Evolutionary conservation across 1,140 invertebrate genomes (phyloP).

Genomic region (Penaeus indicus): DNA sequence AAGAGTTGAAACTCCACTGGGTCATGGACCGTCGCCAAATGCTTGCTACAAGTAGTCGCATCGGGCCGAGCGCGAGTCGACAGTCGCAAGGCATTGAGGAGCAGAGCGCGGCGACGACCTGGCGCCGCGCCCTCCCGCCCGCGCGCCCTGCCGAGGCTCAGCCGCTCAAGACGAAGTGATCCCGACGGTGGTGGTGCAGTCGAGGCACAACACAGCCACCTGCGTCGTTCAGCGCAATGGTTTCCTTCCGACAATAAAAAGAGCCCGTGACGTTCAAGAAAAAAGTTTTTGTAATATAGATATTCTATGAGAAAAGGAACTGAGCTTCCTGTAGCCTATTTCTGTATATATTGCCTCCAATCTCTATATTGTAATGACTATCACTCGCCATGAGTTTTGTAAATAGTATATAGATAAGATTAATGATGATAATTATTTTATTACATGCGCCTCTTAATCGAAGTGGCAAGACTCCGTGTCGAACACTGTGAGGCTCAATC

Average conservation of each 20-base stretch:
- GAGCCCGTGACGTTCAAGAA: neutral
- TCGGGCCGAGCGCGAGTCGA: neutral
- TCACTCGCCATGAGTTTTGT: constrained; percentile 52
- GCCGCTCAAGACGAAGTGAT: constrained; percentile 35
- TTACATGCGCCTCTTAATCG: constrained; percentile 55
- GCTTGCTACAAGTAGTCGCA: constrained; percentile 11
- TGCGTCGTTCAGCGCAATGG: neutral
- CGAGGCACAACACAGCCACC: constrained; percentile 19
- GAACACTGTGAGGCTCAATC: constrained; percentile 52
- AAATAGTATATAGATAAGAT: constrained; percentile 58
- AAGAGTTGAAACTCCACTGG: neutral
- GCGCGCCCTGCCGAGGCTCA: neutral
- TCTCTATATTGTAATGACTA: constrained; percentile 56
- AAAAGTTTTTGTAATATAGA: constrained; percentile 2
- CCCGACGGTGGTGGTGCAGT: constrained; percentile 11
- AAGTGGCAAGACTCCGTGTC: constrained; percentile 46
- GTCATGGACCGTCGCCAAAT: neutral
- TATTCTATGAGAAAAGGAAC: neutral
- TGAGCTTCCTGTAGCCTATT: constrained; percentile 32
- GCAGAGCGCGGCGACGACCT: no score
- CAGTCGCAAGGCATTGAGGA: constrained; percentile 4
- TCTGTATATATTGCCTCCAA: constrained; percentile 59
- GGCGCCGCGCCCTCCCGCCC: no score
- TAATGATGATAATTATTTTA: constrained; percentile 59
- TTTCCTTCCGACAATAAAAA: constrained; percentile 39